Evolutionary conservation across 2,797 vertebrate species (phyloP), one percentile per base, ranked within the genome.

Genomic region (Phaenicophaeus curvirostris): DNA sequence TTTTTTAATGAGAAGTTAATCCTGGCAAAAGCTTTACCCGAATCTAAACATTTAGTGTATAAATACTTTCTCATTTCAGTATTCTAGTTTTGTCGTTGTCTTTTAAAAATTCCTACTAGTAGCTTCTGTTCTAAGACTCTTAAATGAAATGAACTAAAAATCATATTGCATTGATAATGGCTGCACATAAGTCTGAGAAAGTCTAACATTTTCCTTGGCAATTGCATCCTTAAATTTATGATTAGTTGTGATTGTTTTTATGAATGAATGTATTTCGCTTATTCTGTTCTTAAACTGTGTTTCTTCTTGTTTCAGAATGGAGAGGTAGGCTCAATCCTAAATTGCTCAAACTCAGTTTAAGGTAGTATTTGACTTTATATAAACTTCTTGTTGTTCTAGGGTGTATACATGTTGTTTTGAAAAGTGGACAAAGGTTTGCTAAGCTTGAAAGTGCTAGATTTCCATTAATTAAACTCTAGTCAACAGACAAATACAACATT

Each of bases 241-340:
- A 30, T n/a, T 66, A 8, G 1, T 73, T 91, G 86, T 86, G 8
- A 4, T 66, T 69, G 13, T 48, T 13, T 74, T 90, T 82, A 66
- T 11, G 71, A 81, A 53, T 59, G 3, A 87, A 72, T 76, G 13
- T 3, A 66, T 88, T 85, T 95, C 89, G 12, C n/a, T 16, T 85
- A 53, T 74, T 71, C 58, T 65, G 5, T 77, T 84, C 80, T 96
- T 90, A 92, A 96, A 84, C 46, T 90, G 15, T 95, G 59, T 78
- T 73, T 97, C 54, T 97, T 97, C 96, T 96, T 95, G 23, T 98
- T 98, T 95, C 97, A 98, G 98, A 98, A 98, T 86, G 98, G 98
- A 97, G 98, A 98, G 98, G 98, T 98, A 98, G 96, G 98, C 98
- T 96, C 78, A 46, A 77, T 93, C 84, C 89, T 92, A 86, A 93